phyloP scores from a whole-genome alignment of 2,797 vertebrate genomes.

The Jordanella pulchra region DNA sequence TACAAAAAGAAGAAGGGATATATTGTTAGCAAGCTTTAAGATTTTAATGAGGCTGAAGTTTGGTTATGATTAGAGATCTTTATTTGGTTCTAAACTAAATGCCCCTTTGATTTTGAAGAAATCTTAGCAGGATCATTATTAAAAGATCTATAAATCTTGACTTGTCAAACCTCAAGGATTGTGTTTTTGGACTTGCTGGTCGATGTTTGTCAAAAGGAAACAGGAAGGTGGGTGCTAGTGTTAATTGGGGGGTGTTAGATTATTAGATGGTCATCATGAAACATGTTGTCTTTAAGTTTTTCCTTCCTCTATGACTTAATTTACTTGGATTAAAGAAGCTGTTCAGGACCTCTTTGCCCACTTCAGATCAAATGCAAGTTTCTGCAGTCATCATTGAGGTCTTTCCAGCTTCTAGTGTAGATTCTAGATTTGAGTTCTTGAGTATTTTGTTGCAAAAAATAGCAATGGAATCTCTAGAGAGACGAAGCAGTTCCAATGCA shows the following conservation, averaged over 20 bases:
- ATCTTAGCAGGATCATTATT: neutral
- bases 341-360: neutral
- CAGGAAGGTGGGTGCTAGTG: neutral
- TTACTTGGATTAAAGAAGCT: neutral
- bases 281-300: neutral
- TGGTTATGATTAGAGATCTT: neutral
- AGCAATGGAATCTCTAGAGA: neutral
- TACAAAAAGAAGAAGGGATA: neutral
- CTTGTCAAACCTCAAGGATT: neutral
- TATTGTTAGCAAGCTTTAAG: neutral
- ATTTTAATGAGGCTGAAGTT: neutral
- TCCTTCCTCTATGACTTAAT: neutral
- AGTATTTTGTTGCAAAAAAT: neutral
- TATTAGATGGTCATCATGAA: neutral
- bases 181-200: neutral
- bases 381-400: neutral
- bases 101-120: neutral
- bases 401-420: neutral
- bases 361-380: neutral
- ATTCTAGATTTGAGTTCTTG: too few species aligned
- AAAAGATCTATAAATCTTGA: neutral
- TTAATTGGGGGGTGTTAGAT: neutral
- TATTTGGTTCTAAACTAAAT: neutral
- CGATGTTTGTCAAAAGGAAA: neutral
- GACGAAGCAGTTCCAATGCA: neutral